Evolutionary conservation across 2,113 vertebrate species (phyloP), one percentile per base, ranked within the genome.

Genomic region (Ammodytes marinus): DNA sequence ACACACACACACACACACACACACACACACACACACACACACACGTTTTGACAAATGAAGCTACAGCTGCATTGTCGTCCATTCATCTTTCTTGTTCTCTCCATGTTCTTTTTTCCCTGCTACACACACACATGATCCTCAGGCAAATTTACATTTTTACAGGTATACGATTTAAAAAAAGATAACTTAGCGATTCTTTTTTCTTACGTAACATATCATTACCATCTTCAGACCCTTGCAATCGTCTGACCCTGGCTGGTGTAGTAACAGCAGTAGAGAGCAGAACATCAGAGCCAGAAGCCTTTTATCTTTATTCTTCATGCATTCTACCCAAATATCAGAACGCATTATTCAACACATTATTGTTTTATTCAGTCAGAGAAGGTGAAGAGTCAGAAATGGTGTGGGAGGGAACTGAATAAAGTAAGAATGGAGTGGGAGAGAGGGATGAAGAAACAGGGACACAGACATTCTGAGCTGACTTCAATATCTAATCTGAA

Each of bases 301-400:
- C 8, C 68, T 54, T 53, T 67, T 49, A 45, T 35, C 12, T 64
- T 15, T 63, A 78, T 67, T 77, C 54, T 80, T 85, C 40, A 40
- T 10, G 46, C 43, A 81, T 68, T 73, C 58, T 49, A 61, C 37
- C 50, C 15, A 47, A 47, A 66, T 69, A 70, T 59, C 35, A 74
- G 68, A 45, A 6, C 47, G 82, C 59, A 77, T 84, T 88, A 93
- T 83, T 90, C 83, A 85, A 68, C 78, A 82, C 45, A 73, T 83
- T 83, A 80, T 66, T 78, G 77, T 91, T 92, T 88, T 92, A 91
- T 90, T 93, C 85, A 52, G 15, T 71, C 19, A 12, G 67, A 82
- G 45, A 75, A 90, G 75, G 70, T 65, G 73, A 79, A 52, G 75
- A 84, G 74, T 90, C 67, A 69, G 68, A 77, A 72, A 88, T 55